Conservation (phyloP, 2,888 invertebrate genomes). For the Colostygia pectinataria region DNA sequence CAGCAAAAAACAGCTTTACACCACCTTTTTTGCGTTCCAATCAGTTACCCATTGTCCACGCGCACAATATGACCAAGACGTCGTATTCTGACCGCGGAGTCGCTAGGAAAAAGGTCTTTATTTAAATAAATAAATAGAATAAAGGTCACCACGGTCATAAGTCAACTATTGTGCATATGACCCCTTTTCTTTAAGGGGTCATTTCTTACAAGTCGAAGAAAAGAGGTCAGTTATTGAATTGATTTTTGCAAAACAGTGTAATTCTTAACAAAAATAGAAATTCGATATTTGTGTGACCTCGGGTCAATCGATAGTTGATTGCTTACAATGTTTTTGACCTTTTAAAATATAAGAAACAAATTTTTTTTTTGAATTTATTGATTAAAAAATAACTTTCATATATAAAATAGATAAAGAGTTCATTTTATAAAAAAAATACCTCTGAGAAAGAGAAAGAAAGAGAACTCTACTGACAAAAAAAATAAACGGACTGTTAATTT, state of each 20-base stretch:
- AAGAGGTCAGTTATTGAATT: constrained; percentile 63
- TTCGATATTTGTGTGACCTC: constrained; percentile 70
- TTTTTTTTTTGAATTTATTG: not conserved
- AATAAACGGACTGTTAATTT: too few relatives aligned
- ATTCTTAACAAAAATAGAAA: constrained; percentile 52
- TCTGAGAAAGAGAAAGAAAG: too few relatives aligned
- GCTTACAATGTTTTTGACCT: constrained; percentile 16
- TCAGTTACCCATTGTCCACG: constrained; percentile 70
- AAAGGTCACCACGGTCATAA: constrained; percentile 58
- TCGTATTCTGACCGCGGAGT: constrained; percentile 62
- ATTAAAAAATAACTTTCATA: too few relatives aligned
- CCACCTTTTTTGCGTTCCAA: constrained; percentile 60
- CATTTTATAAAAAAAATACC: too few relatives aligned
- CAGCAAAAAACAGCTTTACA: constrained; percentile 12
- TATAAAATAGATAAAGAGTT: too few relatives aligned
- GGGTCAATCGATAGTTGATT: constrained; percentile 54
- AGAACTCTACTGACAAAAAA: too few relatives aligned
- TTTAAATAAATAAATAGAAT: constrained; percentile 8
- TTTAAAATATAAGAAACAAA: not conserved
- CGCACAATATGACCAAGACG: constrained; percentile 53
- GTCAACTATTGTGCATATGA: constrained; percentile 40
- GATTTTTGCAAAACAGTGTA: constrained; percentile 53
- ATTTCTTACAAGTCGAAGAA: constrained; percentile 47
- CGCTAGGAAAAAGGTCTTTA: constrained; percentile 32
- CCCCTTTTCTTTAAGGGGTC: constrained; percentile 42